Base-by-base conservation (phyloP, 2,888 invertebrate genomes). In the Caenorhabditis sp. region DNA sequence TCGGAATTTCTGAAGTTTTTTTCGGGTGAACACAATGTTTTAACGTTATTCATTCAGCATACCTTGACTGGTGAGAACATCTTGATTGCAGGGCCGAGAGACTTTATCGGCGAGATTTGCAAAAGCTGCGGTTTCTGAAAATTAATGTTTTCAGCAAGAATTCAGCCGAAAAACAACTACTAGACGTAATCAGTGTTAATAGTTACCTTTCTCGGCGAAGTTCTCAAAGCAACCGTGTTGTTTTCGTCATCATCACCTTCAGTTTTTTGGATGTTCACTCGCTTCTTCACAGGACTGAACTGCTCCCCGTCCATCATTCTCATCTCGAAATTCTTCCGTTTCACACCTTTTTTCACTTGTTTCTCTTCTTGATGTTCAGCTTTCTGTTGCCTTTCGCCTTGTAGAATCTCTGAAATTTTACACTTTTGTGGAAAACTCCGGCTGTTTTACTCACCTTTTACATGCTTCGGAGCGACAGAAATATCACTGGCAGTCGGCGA, bases 401-500 rank as follows among this genome's bases (percentile, higher is more conserved):
- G 28, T 18, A 74, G 18, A 11, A 58, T 4, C 15, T 55, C 80
- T 74, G 62, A 50, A 72, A 47, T 1, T 26, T 35, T 18, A 15
- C 9, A 62, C 13, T 20, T 53, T 22, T n/a, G 15, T n/a, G 32
- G 20, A 47, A 53, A 22, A 35, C 5, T 15, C 22, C 55, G 11
- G 24, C 2, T 35, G 15, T 18, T 2, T 62, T n/a, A 5, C 37
- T 51, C n/a, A 82, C 87, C 70, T 83, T 68, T 67, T 1, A 87
- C 61, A 65, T 81, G 71, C 9, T 24, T 55, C n/a, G 85, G 86
- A 22, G 86, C 85, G 3, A 86, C 50, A 13, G 56, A 62, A 26
- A 78, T 74, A 62, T 87, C 87, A 9, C 56, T 58, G 11, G 85
- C 70, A 24, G 82, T 82, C 24, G 89, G 89, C 9, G 87, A 81